These are phyloP conservation scores for Blennius ocellaris DNA, from an alignment of 2,113 vertebrate species.

Conservation along the genomic window DNA sequence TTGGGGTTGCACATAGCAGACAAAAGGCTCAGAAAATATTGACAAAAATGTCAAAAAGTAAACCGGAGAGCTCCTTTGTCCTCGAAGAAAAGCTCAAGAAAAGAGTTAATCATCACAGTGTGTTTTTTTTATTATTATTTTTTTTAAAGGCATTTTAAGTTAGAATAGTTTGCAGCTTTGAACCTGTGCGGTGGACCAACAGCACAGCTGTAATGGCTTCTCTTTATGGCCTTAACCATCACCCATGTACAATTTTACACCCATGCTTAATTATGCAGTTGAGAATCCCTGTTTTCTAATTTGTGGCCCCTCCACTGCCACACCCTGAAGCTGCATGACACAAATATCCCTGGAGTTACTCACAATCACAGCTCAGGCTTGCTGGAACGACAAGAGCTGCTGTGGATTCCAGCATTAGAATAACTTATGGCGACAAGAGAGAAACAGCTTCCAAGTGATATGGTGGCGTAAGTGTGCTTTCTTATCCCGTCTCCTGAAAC, in stretches of 20 bases:
- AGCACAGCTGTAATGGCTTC: constrained; percentile 6
- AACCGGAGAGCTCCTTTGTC: no score
- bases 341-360: background rate
- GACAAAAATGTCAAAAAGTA: no score
- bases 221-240: constrained; percentile 11
- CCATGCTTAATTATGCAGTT: constrained; percentile 4
- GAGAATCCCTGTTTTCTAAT: constrained; percentile 29
- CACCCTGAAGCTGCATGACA: constrained; percentile 11
- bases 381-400: background rate
- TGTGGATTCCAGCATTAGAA: background rate
- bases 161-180: background rate
- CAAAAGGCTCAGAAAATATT: no score
- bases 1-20: no score
- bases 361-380: background rate
- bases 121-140: no score
- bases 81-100: no score
- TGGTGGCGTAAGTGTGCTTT: background rate
- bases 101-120: no score
- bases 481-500: background rate
- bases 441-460: constrained; percentile 12
- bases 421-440: background rate
- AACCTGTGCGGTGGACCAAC: background rate
- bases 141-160: background rate
- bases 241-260: background rate
- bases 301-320: background rate